Evolutionary conservation across 1,140 invertebrate species (phyloP).

Genomic region (Zaprionus inermis): DNA sequence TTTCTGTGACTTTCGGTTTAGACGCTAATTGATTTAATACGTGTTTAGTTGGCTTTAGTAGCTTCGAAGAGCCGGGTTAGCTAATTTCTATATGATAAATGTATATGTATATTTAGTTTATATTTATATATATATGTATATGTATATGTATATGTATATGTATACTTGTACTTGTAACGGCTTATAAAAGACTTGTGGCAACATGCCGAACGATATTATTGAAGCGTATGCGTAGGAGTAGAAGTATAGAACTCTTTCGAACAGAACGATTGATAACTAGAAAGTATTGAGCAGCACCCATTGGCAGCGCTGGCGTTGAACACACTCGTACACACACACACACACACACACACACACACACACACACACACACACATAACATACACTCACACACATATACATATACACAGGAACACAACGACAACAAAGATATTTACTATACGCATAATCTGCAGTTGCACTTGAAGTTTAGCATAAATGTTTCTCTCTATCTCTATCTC

Average conservation of each 20-base stretch:
- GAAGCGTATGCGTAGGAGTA: constrained; percentile 22
- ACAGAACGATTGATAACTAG: constrained; percentile 46
- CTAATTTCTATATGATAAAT: constrained; percentile 60
- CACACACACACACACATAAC: constrained; percentile 17
- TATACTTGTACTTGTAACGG: constrained; percentile 64
- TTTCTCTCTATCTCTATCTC: constrained; percentile 25
- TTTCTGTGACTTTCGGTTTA: constrained; percentile 29
- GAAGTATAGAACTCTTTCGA: constrained; percentile 27
- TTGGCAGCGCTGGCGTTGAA: constrained; percentile 77
- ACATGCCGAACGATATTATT: constrained; percentile 65
- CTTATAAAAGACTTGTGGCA: constrained; percentile 79
- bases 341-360: constrained; percentile 16
- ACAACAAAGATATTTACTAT: constrained; percentile 58
- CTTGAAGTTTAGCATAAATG: constrained; percentile 68
- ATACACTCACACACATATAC: constrained; percentile 32
- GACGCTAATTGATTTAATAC: constrained; percentile 26
- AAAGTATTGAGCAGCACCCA: constrained; percentile 69
- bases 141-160: constrained; percentile 57
- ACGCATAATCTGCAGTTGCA: constrained; percentile 69
- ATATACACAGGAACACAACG: constrained; percentile 14
- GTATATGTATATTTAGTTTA: constrained; percentile 56
- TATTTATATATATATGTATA: constrained; percentile 47
- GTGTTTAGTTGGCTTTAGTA: constrained; percentile 65
- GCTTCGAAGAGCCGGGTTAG: constrained; percentile 51
- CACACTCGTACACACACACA: constrained; percentile 31